Evolutionary conservation across 1,140 invertebrate species (phyloP), one percentile per base, ranked within the genome.

Genomic region (Plectus sambesii): DNA sequence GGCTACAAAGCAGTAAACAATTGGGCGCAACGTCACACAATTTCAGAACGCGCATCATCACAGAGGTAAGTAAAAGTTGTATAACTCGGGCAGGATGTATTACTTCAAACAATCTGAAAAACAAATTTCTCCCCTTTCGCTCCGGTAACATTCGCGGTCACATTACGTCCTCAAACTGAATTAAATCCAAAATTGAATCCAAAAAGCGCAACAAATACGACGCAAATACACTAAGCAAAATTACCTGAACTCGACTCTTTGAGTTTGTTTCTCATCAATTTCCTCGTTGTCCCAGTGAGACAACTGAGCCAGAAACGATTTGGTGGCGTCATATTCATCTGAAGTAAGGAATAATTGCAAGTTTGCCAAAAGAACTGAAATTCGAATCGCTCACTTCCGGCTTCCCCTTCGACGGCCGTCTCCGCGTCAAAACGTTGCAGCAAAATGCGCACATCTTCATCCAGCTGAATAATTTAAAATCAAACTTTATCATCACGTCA

Each of bases 231-330:
- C 23, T 19, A 17, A 6, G 9, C 5, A 39, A 27, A 23, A 4
- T n/a, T 8, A 67, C 60, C 45, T 87, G 82, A 50, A 70, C 47
- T 72, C 68, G 9, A 94, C 88, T 47, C 88, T 74, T 73, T 93
- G 89, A 2, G 87, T 85, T 19, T 94, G 76, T 70, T 92, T 89
- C 56, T 92, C 87, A 71, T 96, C 88, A 44, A 94, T 73, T 69
- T 97, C 90, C 66, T 92, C 85, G 66, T 90, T 90, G 70, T 97
- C 89, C 89, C 89, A 94, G 8, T 88, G 92, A 20, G 89, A 92
- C n/a, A 97, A 71, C 64, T 92, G 84, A 70, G 88, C 84, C 15
- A 96, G 76, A 70, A 96, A 96, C 26, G 88, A 92, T 30, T 87
- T 94, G 5, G 88, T 92, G 1, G 87, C 87, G 74, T 90, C 87